Evolutionary conservation across 2,113 vertebrate species (phyloP), one percentile per base, ranked within the genome.

Genomic region (Narcine bancroftii): DNA sequence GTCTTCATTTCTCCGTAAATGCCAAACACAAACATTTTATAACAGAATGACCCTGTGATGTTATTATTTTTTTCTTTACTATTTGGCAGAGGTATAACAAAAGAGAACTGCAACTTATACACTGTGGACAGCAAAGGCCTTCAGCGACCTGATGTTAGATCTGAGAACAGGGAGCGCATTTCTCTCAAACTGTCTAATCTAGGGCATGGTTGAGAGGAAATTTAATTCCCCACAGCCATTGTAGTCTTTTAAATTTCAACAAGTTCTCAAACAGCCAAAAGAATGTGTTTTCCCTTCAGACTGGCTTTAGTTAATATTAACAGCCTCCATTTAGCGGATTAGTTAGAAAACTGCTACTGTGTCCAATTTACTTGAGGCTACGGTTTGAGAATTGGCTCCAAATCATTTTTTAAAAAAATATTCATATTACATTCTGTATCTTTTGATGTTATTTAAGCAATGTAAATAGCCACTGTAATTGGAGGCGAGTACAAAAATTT

Each of bases 251-350:
- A 36, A 89, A 9, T 36, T 89, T 26, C n/a, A 29, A 19, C 36
- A 60, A 36, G 26, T 65, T 39, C 24, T 26, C 29, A 36, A 45
- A 89, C 19, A 63, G 24, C 87, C 87, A 24, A 10, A 19, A 89
- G 87, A 66, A 89, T 42, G 13, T 66, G 24, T 11, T 39, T 66
- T 89, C 87, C 83, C 36, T 89, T 89, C 56, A 65, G 85, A 89
- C 56, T 53, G 15, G 63, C 60, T 39, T 26, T 66, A 42, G 19
- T 89, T 89, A 42, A 39, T 45, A 24, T 42, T 9, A 66, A 36
- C 60, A 66, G 60, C 21, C 42, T 42, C 6, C 21, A 65, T 26
- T 89, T 42, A 89, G 60, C 45, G 63, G 63, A 66, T 10, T 45
- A 66, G 63, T 39, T 66, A 66, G 63, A 66, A 66, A 65, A 6